Evolutionary conservation across 2,888 invertebrate genomes (phyloP).

Genomic region (Drosophila fungiperda): DNA sequence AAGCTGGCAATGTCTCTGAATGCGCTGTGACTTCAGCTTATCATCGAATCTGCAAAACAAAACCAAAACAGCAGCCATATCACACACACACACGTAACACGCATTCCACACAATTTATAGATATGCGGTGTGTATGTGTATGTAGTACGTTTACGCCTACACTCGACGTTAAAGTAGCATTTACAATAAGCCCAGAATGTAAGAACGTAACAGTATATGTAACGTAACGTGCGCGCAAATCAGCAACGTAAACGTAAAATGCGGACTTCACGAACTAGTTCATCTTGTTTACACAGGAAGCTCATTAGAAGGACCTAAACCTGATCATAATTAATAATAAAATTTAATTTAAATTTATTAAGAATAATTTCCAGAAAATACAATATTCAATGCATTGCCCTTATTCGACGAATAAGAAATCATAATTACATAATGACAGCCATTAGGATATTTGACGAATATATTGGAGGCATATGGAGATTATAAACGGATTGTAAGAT

Average conservation of each 20-base stretch:
- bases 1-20: conserved; percentile 33
- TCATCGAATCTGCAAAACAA: conserved; percentile 59
- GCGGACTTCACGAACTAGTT: conserved; percentile 5
- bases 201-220: conserved; percentile 10
- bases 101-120: conserved; percentile 35
- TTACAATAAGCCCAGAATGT: conserved; percentile 43
- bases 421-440: not conserved
- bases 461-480: not conserved
- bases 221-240: conserved; percentile 30
- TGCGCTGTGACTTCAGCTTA: conserved; percentile 40
- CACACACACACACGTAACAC: conserved; percentile 32
- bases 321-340: not conserved
- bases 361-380: not conserved
- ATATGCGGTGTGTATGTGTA: conserved; percentile 34
- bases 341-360: not conserved
- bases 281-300: conserved; percentile 3
- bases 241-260: conserved; percentile 31
- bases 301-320: not conserved
- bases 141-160: conserved; percentile 57
- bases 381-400: not conserved
- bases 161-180: conserved; percentile 41
- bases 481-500: not conserved
- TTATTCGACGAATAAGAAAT: not conserved
- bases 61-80: conserved; percentile 55
- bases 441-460: not conserved